Conservation (phyloP, 2,113 vertebrate genomes). For the Platycercus adscitus region DNA sequence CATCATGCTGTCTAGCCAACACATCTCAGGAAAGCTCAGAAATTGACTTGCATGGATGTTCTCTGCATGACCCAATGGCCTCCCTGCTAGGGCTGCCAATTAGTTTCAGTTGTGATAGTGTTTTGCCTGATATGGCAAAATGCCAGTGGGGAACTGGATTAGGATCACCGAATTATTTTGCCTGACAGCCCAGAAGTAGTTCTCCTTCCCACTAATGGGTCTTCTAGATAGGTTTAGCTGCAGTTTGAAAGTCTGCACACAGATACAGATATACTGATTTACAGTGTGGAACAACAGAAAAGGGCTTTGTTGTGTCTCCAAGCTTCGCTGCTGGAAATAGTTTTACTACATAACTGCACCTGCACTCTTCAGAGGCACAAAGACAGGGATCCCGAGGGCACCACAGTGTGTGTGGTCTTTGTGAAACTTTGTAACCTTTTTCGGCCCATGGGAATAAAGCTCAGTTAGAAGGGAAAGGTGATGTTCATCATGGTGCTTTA, state of each 20-base stretch:
- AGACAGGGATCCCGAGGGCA: not conserved
- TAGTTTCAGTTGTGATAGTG: not conserved
- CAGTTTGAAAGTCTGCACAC: not conserved
- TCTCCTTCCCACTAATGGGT: not conserved
- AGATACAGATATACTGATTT: not conserved
- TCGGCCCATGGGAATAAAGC: not conserved
- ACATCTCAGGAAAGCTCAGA: not conserved
- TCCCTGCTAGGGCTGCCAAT: conserved; percentile 17
- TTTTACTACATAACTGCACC: not conserved
- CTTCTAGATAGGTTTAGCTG: not conserved
- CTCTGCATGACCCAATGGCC: not conserved
- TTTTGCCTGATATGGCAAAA: not conserved
- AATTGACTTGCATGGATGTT: not conserved
- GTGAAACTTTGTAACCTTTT: not conserved
- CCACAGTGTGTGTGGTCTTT: not conserved
- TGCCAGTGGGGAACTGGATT: not conserved
- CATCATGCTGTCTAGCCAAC: not conserved
- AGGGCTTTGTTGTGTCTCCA: not conserved
- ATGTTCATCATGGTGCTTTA: not conserved
- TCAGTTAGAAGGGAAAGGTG: not conserved
- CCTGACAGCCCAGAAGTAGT: not conserved
- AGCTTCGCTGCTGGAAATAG: not conserved
- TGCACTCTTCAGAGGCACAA: not conserved
- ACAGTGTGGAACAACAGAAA: not conserved
- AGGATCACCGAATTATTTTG: not conserved